A percentile compares a stretch with the other conserved stretches of the same genome.
phyloP scores from a whole-genome alignment of 2,888 invertebrate genomes.

The Gastrophysa polygoni region DNA sequence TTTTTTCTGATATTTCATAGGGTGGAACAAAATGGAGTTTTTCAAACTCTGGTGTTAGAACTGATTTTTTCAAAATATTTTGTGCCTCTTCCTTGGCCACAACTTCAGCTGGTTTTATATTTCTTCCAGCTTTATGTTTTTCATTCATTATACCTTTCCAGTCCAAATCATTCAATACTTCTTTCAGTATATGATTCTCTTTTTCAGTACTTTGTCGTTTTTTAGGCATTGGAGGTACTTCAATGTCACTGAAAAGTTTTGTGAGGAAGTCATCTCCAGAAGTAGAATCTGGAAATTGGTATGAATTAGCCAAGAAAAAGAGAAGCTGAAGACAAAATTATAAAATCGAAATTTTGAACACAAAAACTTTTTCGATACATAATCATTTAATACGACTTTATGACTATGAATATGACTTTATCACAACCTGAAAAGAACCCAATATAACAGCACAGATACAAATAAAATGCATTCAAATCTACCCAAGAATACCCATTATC shows the following conservation, averaged over 20 bases:
- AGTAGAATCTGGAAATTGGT: neutral
- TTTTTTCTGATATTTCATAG: conserved; percentile 65
- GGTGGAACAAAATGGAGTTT: conserved; percentile 65
- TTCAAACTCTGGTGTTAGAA: conserved; percentile 70
- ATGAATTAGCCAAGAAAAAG: too few relatives aligned
- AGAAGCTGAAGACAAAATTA: too few relatives aligned
- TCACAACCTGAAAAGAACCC: too few relatives aligned
- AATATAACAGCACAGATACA: too few relatives aligned
- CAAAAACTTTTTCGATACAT: too few relatives aligned
- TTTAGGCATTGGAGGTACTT: neutral
- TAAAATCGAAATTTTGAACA: too few relatives aligned
- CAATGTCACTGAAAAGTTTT: conserved; percentile 11
- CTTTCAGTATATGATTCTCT: conserved; percentile 21
- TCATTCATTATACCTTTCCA: conserved; percentile 47
- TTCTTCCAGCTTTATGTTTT: conserved; percentile 50
- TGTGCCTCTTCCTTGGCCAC: conserved; percentile 57
- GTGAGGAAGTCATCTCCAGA: conserved; percentile 1
- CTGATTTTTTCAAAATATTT: conserved; percentile 67
- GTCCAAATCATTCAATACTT: conserved; percentile 32
- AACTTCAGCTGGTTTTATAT: conserved; percentile 37
- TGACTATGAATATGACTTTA: too few relatives aligned
- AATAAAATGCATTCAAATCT: too few relatives aligned
- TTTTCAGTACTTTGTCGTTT: conserved; percentile 9
- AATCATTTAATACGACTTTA: too few relatives aligned
- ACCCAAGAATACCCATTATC: too few relatives aligned